These are phyloP conservation scores for Scaeva pyrastri DNA, from an alignment of 2,888 invertebrate species.

Conservation along the genomic window DNA sequence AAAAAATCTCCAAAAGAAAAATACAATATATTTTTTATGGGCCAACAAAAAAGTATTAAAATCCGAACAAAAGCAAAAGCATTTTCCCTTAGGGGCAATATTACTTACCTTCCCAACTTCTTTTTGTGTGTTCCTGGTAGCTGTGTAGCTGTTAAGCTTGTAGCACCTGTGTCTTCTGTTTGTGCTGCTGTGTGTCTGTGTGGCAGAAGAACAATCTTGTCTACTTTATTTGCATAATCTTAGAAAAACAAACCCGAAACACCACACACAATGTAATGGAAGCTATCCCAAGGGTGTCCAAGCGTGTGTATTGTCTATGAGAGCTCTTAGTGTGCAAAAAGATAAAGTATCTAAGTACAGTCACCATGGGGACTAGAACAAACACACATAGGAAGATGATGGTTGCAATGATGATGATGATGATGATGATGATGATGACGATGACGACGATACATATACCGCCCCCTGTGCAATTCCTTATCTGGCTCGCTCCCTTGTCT, in stretches of 20 bases:
- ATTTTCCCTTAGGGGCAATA: slow-evolving; percentile 5
- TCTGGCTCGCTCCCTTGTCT: background rate
- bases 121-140: background rate
- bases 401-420: background rate
- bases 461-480: background rate
- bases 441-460: background rate
- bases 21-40: background rate
- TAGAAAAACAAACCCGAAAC: slow-evolving; percentile 24
- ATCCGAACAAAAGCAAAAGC: slow-evolving; percentile 22
- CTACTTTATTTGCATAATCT: slow-evolving; percentile 56
- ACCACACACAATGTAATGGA: slow-evolving; percentile 5
- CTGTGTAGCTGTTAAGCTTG: background rate
- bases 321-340: slow-evolving; percentile 10
- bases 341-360: background rate
- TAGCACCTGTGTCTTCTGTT: slow-evolving; percentile 4
- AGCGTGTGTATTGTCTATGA: slow-evolving; percentile 16
- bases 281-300: slow-evolving; percentile 38
- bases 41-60: slow-evolving; percentile 9
- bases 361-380: background rate
- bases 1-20: background rate
- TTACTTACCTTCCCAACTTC: slow-evolving; percentile 2
- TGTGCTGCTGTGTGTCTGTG: no score
- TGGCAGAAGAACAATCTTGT: background rate
- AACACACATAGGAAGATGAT: background rate
- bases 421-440: background rate